These are phyloP conservation scores for Phenganax stokvisi DNA, from an alignment of 92 coral and sea anemone genomes.

Conservation along the genomic window DNA sequence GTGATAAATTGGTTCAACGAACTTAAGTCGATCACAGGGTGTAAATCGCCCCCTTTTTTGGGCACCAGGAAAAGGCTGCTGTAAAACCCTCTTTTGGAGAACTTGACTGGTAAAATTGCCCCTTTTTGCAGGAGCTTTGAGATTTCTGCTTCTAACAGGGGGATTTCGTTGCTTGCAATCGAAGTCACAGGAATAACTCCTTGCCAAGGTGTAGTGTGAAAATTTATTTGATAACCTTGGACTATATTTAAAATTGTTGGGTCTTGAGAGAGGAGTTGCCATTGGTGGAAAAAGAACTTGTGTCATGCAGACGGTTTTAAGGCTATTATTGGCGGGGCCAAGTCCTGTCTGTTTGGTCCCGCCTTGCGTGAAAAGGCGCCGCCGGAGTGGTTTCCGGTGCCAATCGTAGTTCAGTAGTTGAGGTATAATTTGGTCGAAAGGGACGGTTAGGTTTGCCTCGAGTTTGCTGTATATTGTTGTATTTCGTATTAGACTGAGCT, in stretches of 20 bases:
- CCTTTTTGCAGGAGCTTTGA: too few species aligned
- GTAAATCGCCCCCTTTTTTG: slow-evolving; percentile 31
- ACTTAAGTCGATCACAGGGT: slow-evolving; percentile 28
- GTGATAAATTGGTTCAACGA: slow-evolving; percentile 31
- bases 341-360: background rate
- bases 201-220: slow-evolving; percentile 4
- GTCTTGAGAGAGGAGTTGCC: background rate
- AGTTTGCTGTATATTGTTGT: background rate
- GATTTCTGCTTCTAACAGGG: too few species aligned
- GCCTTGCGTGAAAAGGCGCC: background rate
- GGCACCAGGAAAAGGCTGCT: too few species aligned
- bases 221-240: background rate
- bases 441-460: background rate
- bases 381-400: background rate
- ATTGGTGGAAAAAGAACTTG: background rate
- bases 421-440: background rate
- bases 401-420: background rate
- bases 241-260: background rate
- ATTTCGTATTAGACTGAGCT: background rate
- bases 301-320: background rate
- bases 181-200: background rate
- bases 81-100: too few species aligned
- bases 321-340: slow-evolving; percentile 3
- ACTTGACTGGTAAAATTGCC: too few species aligned
- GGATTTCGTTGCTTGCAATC: background rate